Conservation (phyloP, 2,888 invertebrate genomes). For the Pseudanteris insignis region DNA sequence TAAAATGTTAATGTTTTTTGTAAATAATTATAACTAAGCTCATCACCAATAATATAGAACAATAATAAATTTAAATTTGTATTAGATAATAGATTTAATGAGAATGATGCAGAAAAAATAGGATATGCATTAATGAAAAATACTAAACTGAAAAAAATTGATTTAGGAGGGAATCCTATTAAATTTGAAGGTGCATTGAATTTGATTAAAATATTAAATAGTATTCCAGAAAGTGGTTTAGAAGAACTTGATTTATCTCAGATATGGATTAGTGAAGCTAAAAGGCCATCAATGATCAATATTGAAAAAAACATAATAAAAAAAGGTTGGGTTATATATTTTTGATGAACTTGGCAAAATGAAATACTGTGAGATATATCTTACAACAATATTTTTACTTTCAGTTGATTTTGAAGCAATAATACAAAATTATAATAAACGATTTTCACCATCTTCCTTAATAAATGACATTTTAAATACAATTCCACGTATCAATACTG, state of each 20-base stretch:
- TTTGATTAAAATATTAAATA: slow-evolving; percentile 40
- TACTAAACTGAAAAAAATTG: slow-evolving; percentile 63
- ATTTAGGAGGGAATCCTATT: slow-evolving; percentile 69
- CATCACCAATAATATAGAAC: too few species aligned
- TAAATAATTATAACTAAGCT: too few species aligned
- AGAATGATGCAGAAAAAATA: slow-evolving; percentile 57
- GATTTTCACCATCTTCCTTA: slow-evolving; percentile 51
- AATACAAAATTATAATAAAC: not conserved
- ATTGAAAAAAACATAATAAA: slow-evolving; percentile 43
- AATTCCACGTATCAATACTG: slow-evolving; percentile 48
- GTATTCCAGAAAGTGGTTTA: slow-evolving; percentile 58
- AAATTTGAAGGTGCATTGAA: slow-evolving; percentile 64
- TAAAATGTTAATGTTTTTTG: slow-evolving; percentile 52
- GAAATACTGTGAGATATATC: not conserved
- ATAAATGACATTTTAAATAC: slow-evolving; percentile 53
- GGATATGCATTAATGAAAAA: slow-evolving; percentile 66
- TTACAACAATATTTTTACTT: slow-evolving; percentile 43
- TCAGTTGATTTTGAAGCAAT: slow-evolving; percentile 58
- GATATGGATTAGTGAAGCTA: slow-evolving; percentile 66
- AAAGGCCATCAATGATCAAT: slow-evolving; percentile 48
- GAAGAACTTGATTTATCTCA: slow-evolving; percentile 68
- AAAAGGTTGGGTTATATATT: slow-evolving; percentile 50
- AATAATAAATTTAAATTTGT: too few species aligned
- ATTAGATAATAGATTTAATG: slow-evolving; percentile 57
- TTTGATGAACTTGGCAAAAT: too few species aligned